These are phyloP conservation scores for Leptopilina myrica DNA, from an alignment of 2,888 invertebrate genomes.

Conservation along the genomic window DNA sequence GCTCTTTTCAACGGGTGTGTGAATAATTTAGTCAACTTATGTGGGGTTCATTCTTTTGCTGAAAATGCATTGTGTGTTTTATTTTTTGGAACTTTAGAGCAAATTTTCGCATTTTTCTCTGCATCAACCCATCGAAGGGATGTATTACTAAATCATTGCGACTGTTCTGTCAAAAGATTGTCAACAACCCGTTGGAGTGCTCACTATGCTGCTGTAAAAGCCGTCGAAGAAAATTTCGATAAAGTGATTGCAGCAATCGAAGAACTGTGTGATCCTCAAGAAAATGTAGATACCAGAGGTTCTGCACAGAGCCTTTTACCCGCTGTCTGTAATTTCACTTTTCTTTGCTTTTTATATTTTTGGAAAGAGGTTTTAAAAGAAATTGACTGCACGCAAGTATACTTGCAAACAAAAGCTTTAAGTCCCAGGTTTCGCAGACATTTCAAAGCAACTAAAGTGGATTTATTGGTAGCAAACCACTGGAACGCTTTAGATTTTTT, in stretches of 20 bases:
- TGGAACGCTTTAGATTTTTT: conserved; percentile 28
- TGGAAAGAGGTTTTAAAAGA: conserved; percentile 16
- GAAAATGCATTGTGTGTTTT: conserved; percentile 4
- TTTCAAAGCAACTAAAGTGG: conserved; percentile 27
- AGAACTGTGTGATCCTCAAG: conserved; percentile 11
- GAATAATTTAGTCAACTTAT: conserved; percentile 1
- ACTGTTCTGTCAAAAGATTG: neutral
- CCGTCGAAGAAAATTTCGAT: conserved; percentile 9
- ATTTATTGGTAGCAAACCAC: neutral
- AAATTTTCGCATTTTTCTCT: neutral
- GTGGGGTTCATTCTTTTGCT: conserved; percentile 2
- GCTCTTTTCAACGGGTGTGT: conserved; percentile 6
- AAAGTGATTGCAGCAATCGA: neutral
- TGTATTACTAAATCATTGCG: conserved; percentile 1
- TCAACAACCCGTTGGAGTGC: conserved; percentile 25
- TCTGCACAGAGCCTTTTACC: conserved; percentile 17
- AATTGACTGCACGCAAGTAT: conserved; percentile 6
- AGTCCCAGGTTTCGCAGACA: neutral
- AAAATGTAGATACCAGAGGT: conserved; percentile 26
- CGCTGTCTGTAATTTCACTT: conserved; percentile 25
- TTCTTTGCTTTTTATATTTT: conserved; percentile 25
- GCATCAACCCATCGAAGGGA: neutral
- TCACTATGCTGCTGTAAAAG: conserved; percentile 27
- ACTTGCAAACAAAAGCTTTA: conserved; percentile 5
- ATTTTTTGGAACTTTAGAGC: conserved; percentile 14